Percentiles rank a stretch among this genome's conserved stretches.
These are phyloP conservation scores for Tachuris rubrigastra DNA, from an alignment of 2,113 vertebrate genomes.

Conservation along the genomic window DNA sequence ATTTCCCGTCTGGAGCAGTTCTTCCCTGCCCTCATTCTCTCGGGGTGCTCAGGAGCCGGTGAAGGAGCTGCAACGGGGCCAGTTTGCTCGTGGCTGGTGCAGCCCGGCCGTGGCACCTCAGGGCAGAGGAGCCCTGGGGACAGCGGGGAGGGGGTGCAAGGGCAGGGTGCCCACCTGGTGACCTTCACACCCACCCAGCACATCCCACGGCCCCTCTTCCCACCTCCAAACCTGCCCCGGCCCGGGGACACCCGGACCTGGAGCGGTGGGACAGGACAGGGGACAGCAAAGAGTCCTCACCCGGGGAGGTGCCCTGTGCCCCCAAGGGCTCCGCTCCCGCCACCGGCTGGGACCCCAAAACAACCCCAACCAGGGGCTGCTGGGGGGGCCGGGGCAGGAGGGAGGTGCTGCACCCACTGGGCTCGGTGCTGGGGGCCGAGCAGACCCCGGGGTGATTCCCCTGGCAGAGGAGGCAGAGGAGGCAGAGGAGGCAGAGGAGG, in stretches of 20 bases:
- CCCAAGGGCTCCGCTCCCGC: background rate
- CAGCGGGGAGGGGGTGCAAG: background rate
- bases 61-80: background rate
- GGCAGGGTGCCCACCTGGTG: background rate
- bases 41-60: background rate
- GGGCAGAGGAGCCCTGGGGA: background rate
- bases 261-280: background rate
- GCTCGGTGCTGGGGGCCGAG: fast-evolving
- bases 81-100: fast-evolving
- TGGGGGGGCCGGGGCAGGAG: background rate
- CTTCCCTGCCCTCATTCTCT: background rate
- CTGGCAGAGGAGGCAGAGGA: background rate
- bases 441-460: background rate
- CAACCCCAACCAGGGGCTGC: background rate
- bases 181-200: background rate
- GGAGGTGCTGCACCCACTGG: background rate
- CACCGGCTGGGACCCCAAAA: background rate
- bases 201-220: background rate
- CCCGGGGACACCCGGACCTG: background rate
- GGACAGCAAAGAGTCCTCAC: background rate
- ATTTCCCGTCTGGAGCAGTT: background rate
- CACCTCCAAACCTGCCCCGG: background rate
- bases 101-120: background rate
- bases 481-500: no score
- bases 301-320: background rate